Conservation (phyloP, 1,140 invertebrate species). For the Helicoverpa armigera region DNA sequence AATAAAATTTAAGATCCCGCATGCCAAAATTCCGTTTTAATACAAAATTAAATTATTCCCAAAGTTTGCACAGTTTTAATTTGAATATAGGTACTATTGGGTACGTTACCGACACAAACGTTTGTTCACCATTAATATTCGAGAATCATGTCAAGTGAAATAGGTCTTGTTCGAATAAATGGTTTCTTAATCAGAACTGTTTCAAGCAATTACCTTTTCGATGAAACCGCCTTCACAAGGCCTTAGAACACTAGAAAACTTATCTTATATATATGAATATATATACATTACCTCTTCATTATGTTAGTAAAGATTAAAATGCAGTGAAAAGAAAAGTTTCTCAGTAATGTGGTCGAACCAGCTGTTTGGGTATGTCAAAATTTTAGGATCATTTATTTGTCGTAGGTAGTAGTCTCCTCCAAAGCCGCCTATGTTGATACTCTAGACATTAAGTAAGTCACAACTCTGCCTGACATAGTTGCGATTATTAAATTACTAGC, state of each 20-base stretch:
- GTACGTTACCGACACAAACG: constrained; percentile 21
- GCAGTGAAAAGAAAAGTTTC: no score
- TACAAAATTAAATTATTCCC: constrained; percentile 25
- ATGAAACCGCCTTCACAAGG: no score
- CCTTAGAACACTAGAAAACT: no score
- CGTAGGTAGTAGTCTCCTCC: not conserved
- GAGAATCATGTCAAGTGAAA: constrained; percentile 29
- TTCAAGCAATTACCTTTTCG: not conserved
- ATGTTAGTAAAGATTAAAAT: no score
- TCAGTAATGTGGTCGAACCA: no score
- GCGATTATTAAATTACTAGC: constrained; percentile 34
- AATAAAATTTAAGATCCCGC: not conserved
- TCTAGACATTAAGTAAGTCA: constrained; percentile 14
- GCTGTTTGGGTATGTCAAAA: no score
- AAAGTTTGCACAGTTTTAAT: constrained; percentile 36
- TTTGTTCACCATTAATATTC: constrained; percentile 34
- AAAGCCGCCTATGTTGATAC: not conserved
- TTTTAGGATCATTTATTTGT: not conserved
- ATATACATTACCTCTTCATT: no score
- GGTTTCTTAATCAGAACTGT: constrained; percentile 18
- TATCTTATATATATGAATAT: no score
- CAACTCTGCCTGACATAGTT: constrained; percentile 10
- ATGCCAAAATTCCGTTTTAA: constrained; percentile 18
- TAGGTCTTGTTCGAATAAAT: constrained; percentile 11
- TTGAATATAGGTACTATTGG: constrained; percentile 21